phyloP scores from a whole-genome alignment of 1,140 invertebrate species.

The Calosoma granatense region DNA sequence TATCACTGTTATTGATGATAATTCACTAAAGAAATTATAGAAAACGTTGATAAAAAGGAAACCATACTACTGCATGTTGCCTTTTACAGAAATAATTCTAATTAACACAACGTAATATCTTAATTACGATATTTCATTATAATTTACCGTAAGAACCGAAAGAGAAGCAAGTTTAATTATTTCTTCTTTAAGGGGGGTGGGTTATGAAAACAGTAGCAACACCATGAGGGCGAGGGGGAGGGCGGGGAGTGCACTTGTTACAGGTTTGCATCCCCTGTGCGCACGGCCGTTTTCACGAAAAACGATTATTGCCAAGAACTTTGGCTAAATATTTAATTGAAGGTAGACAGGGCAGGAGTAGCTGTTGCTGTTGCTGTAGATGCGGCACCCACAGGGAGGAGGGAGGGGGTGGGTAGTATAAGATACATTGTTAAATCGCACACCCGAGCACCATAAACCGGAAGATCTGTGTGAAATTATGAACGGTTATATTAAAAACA shows the following conservation, averaged over 20 bases:
- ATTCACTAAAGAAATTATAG: too few species aligned
- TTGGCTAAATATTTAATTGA: conserved; percentile 7
- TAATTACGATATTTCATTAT: conserved; percentile 6
- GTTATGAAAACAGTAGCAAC: not conserved
- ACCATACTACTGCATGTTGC: too few species aligned
- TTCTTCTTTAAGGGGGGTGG: not conserved
- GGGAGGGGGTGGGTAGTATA: too few species aligned
- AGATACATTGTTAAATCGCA: too few species aligned
- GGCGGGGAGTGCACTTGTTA: not conserved
- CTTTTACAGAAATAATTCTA: conserved; percentile 1
- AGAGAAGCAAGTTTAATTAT: not conserved
- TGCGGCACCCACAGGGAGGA: too few species aligned
- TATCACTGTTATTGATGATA: too few species aligned
- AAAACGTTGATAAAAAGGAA: too few species aligned
- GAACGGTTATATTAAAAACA: conserved; percentile 5
- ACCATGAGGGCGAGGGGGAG: not conserved
- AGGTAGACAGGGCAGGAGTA: not conserved
- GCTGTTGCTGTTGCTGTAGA: not conserved
- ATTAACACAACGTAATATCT: conserved; percentile 5
- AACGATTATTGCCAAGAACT: conserved; percentile 6
- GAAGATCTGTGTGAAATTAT: conserved; percentile 6
- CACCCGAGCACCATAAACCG: not conserved
- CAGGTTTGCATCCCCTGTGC: not conserved
- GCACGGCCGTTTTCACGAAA: not conserved
- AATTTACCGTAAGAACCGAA: not conserved